Percentiles rank a stretch among this genome's conserved stretches.
These are phyloP conservation scores for Vidua chalybeata DNA, from an alignment of 2,113 vertebrate genomes.

Conservation along the genomic window DNA sequence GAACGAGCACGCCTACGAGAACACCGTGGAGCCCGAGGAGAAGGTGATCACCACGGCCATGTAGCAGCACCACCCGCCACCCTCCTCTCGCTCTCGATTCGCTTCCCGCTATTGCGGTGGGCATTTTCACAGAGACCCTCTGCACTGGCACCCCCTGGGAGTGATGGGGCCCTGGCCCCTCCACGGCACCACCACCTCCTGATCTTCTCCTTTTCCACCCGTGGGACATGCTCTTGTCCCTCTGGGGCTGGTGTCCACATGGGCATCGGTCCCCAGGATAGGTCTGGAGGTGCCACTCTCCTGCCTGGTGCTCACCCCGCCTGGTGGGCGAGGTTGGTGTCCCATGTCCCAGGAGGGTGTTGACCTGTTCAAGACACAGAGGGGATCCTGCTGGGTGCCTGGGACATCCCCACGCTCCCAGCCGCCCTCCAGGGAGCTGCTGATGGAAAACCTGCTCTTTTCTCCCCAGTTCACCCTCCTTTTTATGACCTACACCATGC, in stretches of 20 bases:
- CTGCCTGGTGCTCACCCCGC: background rate
- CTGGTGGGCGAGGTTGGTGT: fast-evolving
- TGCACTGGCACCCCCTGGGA: background rate
- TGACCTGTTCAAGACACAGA: background rate
- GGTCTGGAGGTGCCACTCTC: background rate
- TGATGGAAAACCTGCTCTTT: background rate
- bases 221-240: background rate
- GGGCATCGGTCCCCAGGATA: fast-evolving
- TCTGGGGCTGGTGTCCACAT: background rate
- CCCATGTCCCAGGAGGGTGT: background rate
- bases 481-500: background rate
- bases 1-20: slow-evolving; percentile 57
- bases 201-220: background rate
- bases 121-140: background rate
- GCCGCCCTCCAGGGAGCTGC: background rate
- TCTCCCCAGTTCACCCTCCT: background rate
- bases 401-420: background rate
- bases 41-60: slow-evolving; percentile 70
- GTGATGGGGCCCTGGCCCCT: fast-evolving
- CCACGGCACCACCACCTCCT: background rate
- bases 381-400: background rate
- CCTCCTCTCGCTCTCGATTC: background rate
- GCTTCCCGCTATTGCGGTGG: fast-evolving
- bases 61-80: background rate
- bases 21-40: slow-evolving; percentile 41